These are phyloP conservation scores for Temnothorax curvispinosus DNA, from an alignment of 1,140 invertebrate species.

Conservation along the genomic window DNA sequence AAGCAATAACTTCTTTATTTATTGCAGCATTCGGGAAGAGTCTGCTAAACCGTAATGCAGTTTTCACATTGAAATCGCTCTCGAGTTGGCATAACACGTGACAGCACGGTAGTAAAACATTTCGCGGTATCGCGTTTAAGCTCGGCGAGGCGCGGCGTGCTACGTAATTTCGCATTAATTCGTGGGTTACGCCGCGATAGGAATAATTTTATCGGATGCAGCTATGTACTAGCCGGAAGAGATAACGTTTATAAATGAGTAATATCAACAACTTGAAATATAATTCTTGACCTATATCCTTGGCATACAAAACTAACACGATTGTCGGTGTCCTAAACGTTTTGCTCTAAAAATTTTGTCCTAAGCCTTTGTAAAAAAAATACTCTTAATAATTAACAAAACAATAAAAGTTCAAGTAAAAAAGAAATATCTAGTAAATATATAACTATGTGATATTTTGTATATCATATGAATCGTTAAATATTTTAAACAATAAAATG, in stretches of 20 bases:
- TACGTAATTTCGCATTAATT: constrained; percentile 59
- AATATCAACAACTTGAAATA: constrained; percentile 35
- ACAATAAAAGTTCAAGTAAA: not conserved
- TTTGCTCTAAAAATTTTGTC: not conserved
- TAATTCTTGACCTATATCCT: not conserved
- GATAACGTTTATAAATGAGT: constrained; percentile 37
- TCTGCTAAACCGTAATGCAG: constrained; percentile 21
- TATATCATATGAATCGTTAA: not conserved
- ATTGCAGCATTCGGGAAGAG: constrained; percentile 33
- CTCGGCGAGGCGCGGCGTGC: constrained; percentile 37
- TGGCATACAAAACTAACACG: not conserved
- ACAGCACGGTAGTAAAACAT: constrained; percentile 52
- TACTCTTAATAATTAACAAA: not conserved
- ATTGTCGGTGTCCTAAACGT: not conserved
- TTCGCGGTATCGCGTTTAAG: constrained; percentile 55
- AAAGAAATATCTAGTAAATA: not conserved
- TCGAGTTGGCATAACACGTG: constrained; percentile 44
- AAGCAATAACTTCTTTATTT: constrained; percentile 29
- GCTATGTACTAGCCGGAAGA: constrained; percentile 18
- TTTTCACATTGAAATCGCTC: constrained; percentile 47
- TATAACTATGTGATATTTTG: not conserved
- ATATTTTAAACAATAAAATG: not conserved
- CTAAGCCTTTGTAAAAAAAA: not conserved
- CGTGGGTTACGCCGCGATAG: constrained; percentile 33
- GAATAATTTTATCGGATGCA: constrained; percentile 52